Evolutionary conservation across 2,888 invertebrate species (phyloP).

Genomic region (Tholera decimalis): DNA sequence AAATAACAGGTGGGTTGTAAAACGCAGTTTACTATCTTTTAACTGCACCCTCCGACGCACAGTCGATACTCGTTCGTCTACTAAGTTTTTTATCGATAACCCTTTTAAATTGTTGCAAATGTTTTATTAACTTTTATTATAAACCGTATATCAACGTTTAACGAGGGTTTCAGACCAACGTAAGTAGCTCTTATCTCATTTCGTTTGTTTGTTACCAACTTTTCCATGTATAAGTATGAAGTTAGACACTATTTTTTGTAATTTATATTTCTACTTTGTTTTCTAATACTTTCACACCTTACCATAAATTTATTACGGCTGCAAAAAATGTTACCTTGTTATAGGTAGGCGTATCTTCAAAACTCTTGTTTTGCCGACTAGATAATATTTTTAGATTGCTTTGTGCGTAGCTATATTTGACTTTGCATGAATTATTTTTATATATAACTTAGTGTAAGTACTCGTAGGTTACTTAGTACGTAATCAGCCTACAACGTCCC

Average conservation of each 20-base stretch:
- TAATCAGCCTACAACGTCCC: too few relatives aligned
- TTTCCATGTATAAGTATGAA: slow-evolving; percentile 69
- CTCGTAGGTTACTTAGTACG: too few relatives aligned
- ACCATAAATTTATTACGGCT: slow-evolving; percentile 60
- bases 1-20: slow-evolving; percentile 81
- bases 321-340: slow-evolving; percentile 58
- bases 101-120: slow-evolving; percentile 90
- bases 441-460: slow-evolving; percentile 4
- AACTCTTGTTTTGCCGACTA: slow-evolving; percentile 31
- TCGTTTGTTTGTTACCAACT: slow-evolving; percentile 84
- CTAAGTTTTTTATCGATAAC: slow-evolving; percentile 87
- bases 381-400: slow-evolving; percentile 23
- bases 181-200: slow-evolving; percentile 88
- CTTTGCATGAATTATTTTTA: slow-evolving; percentile 7
- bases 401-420: slow-evolving; percentile 23
- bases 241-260: slow-evolving; percentile 55
- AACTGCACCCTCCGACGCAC: slow-evolving; percentile 77
- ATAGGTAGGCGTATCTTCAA: slow-evolving; percentile 20
- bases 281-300: slow-evolving; percentile 61
- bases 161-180: slow-evolving; percentile 82
- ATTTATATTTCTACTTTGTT: slow-evolving; percentile 53
- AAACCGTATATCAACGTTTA: slow-evolving; percentile 89
- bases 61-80: slow-evolving; percentile 84
- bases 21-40: slow-evolving; percentile 87
- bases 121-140: slow-evolving; percentile 90